Evolutionary conservation across 2,113 vertebrate species (phyloP).

Genomic region (Sisor rabdophorus): DNA sequence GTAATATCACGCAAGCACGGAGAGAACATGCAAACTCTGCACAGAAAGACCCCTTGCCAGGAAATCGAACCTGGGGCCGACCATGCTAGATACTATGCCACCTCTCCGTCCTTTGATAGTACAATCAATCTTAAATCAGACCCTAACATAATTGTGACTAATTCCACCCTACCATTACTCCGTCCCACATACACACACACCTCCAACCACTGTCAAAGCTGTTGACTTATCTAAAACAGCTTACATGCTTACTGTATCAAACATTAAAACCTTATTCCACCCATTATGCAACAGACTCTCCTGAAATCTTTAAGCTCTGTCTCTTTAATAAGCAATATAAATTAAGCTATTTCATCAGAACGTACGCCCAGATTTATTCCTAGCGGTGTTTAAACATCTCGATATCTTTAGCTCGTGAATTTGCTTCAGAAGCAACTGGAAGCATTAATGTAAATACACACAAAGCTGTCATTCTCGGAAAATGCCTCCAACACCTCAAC

Average conservation of each 20-base stretch:
- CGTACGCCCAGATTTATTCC: neutral
- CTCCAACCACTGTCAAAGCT: no score
- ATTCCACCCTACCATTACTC: no score
- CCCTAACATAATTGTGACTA: no score
- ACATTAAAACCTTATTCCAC: neutral
- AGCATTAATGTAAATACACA: neutral
- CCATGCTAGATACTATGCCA: no score
- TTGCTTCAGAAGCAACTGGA: neutral
- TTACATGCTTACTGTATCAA: neutral
- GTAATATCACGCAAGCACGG: no score
- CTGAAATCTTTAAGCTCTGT: neutral
- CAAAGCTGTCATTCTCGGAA: neutral
- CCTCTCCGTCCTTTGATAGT: no score
- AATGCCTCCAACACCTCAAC: neutral
- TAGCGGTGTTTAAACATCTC: neutral
- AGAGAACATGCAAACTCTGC: no score
- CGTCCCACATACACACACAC: no score
- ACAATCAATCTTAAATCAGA: no score
- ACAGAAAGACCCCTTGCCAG: no score
- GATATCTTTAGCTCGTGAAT: neutral
- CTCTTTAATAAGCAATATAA: neutral
- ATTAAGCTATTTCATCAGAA: neutral
- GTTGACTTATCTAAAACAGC: neutral
- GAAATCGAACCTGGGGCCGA: no score
- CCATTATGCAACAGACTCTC: neutral